Base-by-base conservation (phyloP, 1,140 invertebrate species). In the Acromyrmex echinatior region DNA sequence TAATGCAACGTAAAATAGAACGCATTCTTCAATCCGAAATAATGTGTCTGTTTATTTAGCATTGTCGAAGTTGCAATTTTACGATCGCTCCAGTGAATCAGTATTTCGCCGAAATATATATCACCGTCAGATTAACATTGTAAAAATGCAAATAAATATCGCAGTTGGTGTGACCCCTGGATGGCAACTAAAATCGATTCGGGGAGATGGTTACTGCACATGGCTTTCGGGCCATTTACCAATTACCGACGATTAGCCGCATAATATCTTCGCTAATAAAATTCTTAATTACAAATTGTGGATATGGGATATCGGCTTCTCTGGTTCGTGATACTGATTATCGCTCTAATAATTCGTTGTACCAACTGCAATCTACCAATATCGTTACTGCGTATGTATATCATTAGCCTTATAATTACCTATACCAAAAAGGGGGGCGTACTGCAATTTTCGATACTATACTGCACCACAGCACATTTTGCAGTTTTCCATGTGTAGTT, bases 281-380 rank as follows among this genome's bases (percentile, higher is more conserved):
- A 87, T 87, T 87, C 80, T 87, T 87, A 87, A 87, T 87, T 87
- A 87, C 80, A 87, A 87, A 85, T 87, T 87, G 86, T 87, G 86
- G 86, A 87, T 87, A 87, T 87, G 86, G 86, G 86, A 87, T 87
- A 87, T 85, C 80, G 86, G 86, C 68, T 85, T 63, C 62, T 84
- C 79, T 84, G 86, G 62, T 65, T 81, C 79, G 79, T 49, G 80
- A 87, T 87, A 84, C 86, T 87, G 86, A 87, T 87, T 87, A 87
- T 87, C 86, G 80, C 70, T 73, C 66, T 87, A 87, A 87, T 87
- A 87, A 84, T 87, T 87, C 80, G 86, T 87, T 87, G 85, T 81
- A 70, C 76, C 85, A 60, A 80, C 77, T 86, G 76, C 85, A 80
- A 80, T 70, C 65, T 86, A 80, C 85, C 74, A 79, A 86, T 86